Evolutionary conservation across 1,140 invertebrate species (phyloP).

Genomic region (Formica exsecta): DNA sequence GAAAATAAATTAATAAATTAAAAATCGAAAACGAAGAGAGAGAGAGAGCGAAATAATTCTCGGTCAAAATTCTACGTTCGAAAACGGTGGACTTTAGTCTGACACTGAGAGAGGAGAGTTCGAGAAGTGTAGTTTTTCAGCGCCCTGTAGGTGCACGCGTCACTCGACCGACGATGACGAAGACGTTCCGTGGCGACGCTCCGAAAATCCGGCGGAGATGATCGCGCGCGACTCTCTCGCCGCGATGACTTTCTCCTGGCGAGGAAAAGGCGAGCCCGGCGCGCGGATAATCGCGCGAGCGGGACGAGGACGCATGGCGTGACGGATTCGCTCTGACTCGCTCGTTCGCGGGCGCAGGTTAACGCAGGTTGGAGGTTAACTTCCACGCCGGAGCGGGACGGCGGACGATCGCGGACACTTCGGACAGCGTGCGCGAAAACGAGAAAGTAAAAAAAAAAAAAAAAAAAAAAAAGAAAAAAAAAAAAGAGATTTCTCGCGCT

Average conservation of each 20-base stretch:
- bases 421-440: constrained; percentile 31
- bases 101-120: neutral
- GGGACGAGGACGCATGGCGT: constrained; percentile 1
- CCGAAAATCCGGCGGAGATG: constrained; percentile 32
- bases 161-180: constrained; percentile 46
- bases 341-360: constrained; percentile 17
- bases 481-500: no score
- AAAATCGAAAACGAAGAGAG: no score
- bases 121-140: constrained; percentile 22
- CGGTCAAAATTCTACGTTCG: neutral
- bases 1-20: no score
- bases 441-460: neutral
- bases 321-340: constrained; percentile 6
- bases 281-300: constrained; percentile 48
- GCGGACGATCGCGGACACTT: constrained; percentile 13
- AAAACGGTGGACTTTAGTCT: no score
- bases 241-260: constrained; percentile 52
- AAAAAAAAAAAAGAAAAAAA: no score
- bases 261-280: constrained; percentile 22
- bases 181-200: constrained; percentile 38
- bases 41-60: neutral
- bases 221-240: constrained; percentile 25
- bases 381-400: constrained; percentile 21
- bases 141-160: constrained; percentile 27
- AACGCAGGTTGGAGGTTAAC: constrained; percentile 57